Conservation (phyloP, 2,888 invertebrate genomes). For the Pristionchus japonicus region DNA sequence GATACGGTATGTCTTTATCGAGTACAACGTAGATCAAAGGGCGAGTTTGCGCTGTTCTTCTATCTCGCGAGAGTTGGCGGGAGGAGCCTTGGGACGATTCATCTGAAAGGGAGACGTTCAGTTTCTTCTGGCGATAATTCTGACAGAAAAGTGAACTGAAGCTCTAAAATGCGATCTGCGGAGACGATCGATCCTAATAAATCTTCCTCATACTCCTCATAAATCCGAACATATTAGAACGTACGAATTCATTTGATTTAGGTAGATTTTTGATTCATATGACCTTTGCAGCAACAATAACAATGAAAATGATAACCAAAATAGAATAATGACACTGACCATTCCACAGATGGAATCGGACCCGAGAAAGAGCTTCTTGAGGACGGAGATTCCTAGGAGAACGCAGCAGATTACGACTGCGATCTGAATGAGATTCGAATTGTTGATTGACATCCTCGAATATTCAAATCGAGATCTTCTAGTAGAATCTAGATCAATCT, state of each 20-base stretch:
- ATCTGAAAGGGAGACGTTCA: neutral
- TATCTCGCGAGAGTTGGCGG: neutral
- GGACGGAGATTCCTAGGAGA: slow-evolving; percentile 5
- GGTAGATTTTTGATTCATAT: too few relatives aligned
- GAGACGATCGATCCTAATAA: too few relatives aligned
- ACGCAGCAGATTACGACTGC: neutral
- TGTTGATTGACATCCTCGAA: too few relatives aligned
- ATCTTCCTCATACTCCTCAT: too few relatives aligned
- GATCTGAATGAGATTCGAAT: neutral
- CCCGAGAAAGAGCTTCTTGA: slow-evolving; percentile 21
- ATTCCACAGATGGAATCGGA: slow-evolving; percentile 19
- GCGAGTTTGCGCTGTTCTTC: neutral
- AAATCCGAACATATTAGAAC: too few relatives aligned
- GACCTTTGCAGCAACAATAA: neutral
- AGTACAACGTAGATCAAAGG: neutral
- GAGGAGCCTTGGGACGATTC: neutral
- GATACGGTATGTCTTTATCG: too few relatives aligned
- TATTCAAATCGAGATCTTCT: too few relatives aligned
- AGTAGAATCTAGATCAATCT: too few relatives aligned
- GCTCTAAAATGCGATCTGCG: too few relatives aligned
- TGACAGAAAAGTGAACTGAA: too few relatives aligned
- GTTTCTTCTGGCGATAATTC: too few relatives aligned
- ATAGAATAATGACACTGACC: neutral
- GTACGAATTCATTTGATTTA: too few relatives aligned
- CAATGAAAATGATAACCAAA: neutral